Percentiles rank a stretch among this genome's conserved stretches.
phyloP scores from a whole-genome alignment of 92 coral and sea anemone species.

The Montipora capitata region DNA sequence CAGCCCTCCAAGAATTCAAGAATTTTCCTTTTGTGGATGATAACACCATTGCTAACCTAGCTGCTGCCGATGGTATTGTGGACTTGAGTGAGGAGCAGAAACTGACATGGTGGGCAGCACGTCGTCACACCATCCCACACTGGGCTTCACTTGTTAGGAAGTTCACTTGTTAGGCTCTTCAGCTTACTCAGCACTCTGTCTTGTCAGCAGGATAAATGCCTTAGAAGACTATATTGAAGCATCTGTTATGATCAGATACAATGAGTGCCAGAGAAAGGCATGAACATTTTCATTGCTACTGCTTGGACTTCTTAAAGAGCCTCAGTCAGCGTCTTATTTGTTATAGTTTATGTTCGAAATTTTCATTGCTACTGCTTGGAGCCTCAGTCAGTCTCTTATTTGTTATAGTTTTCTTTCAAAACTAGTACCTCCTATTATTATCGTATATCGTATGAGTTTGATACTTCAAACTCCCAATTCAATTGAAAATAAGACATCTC shows the following conservation, averaged over 20 bases:
- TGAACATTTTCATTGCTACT: no score
- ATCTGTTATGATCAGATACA: constrained; percentile 78
- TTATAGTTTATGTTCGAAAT: neutral
- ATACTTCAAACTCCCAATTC: no score
- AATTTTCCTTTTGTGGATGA: constrained; percentile 17
- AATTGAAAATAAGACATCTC: no score
- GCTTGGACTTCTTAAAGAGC: no score
- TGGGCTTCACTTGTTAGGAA: constrained; percentile 37
- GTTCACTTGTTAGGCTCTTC: constrained; percentile 67
- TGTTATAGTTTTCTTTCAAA: no score
- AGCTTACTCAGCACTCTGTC: constrained; percentile 39
- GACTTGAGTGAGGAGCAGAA: constrained; percentile 21
- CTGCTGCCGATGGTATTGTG: constrained; percentile 54
- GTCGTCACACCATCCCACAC: constrained; percentile 69
- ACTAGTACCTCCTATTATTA: no score
- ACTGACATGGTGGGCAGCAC: constrained; percentile 71
- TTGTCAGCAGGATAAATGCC: constrained; percentile 65
- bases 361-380: neutral
- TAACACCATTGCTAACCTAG: neutral
- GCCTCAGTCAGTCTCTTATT: no score
- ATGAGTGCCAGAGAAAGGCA: constrained; percentile 57
- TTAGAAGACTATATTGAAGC: constrained; percentile 74
- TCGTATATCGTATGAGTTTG: no score
- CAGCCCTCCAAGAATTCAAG: constrained; percentile 56
- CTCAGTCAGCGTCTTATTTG: no score